phyloP scores from a whole-genome alignment of 2,113 vertebrate genomes.

The Bubo scandiacus region DNA sequence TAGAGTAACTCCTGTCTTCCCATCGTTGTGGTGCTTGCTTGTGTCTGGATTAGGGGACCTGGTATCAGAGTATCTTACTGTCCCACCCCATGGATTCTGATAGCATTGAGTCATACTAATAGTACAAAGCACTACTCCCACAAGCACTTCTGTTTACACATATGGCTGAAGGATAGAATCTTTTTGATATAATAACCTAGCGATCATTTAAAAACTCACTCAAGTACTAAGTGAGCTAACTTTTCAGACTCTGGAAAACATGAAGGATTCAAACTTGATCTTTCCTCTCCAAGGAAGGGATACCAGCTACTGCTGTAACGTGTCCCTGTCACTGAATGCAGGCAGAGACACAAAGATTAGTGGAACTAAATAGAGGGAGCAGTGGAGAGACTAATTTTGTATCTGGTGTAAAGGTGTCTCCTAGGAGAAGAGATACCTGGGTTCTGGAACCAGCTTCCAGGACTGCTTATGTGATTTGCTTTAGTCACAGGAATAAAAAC shows the following conservation, averaged over 20 bases:
- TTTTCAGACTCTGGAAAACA: neutral
- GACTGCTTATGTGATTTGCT: neutral
- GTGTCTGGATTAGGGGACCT: neutral
- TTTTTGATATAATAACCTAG: neutral
- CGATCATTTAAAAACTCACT: neutral
- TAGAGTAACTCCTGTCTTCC: neutral
- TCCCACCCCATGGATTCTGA: neutral
- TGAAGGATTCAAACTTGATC: neutral
- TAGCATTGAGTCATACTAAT: neutral
- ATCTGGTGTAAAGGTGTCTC: neutral
- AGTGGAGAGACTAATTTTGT: neutral
- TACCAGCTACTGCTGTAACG: neutral
- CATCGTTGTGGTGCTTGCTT: neutral
- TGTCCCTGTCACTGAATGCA: neutral
- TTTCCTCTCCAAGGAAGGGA: neutral
- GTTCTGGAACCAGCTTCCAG: neutral
- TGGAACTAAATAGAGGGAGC: neutral
- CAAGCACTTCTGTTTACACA: neutral
- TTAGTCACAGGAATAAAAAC: neutral
- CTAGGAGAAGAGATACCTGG: neutral
- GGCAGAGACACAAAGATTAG: neutral
- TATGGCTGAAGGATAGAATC: neutral
- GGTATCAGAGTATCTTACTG: neutral
- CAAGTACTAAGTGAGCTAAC: neutral
- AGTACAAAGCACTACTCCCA: neutral